Evolutionary conservation across 1,140 invertebrate species (phyloP).

Genomic region (Watersipora subatra): DNA sequence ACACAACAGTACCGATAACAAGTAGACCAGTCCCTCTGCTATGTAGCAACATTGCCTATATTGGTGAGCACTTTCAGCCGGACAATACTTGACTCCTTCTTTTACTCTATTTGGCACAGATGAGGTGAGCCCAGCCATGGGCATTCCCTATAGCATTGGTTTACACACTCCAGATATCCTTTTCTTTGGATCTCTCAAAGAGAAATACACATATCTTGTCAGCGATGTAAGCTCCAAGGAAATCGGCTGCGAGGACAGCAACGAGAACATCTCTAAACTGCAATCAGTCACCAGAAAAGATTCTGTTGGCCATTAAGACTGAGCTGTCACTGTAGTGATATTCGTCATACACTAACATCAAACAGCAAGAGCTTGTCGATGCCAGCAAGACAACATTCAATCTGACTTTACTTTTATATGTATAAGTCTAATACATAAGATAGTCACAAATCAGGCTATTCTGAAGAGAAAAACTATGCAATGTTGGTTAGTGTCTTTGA

Average conservation of each 20-base stretch:
- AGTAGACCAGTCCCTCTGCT: too few relatives aligned
- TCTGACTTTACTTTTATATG: neutral
- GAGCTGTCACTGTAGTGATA: neutral
- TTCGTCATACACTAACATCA: neutral
- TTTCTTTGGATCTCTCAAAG: constrained; percentile 62
- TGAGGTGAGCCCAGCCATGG: too few relatives aligned
- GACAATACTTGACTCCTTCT: too few relatives aligned
- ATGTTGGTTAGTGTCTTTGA: too few relatives aligned
- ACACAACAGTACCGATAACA: too few relatives aligned
- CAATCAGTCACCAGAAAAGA: constrained; percentile 39
- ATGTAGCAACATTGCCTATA: too few relatives aligned
- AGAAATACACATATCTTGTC: constrained; percentile 74
- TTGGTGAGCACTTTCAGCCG: too few relatives aligned
- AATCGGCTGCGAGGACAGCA: constrained; percentile 63
- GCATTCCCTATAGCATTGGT: too few relatives aligned
- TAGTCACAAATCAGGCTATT: neutral
- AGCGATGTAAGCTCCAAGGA: constrained; percentile 62
- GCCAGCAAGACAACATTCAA: neutral
- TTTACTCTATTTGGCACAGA: too few relatives aligned
- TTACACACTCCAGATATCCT: constrained; percentile 1
- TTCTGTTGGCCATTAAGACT: neutral
- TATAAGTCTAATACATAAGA: neutral
- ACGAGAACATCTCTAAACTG: constrained; percentile 74
- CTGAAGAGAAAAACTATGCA: too few relatives aligned
- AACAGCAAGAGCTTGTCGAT: neutral